These are phyloP conservation scores for Notarius lentiginosus DNA, from an alignment of 2,113 vertebrate genomes.

Conservation along the genomic window DNA sequence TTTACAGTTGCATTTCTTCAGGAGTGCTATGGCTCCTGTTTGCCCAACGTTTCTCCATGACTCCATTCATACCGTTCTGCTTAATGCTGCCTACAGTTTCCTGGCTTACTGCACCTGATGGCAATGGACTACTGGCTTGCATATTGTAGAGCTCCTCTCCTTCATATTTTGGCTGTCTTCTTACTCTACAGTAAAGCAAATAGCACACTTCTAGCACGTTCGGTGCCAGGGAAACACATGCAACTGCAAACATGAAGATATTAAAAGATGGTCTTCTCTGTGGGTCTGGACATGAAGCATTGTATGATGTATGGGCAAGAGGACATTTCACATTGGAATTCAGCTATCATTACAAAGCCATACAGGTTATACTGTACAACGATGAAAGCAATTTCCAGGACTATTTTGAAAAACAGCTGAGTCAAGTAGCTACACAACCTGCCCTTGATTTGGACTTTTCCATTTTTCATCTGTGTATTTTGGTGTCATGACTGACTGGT, in stretches of 20 bases:
- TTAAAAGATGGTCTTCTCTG: constrained; percentile 73
- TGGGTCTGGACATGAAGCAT: constrained; percentile 86
- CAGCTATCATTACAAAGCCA: constrained; percentile 72
- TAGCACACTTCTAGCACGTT: constrained; percentile 84
- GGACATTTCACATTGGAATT: constrained; percentile 74
- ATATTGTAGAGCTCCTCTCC: background rate
- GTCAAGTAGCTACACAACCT: constrained; percentile 86
- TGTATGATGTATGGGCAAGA: constrained; percentile 71
- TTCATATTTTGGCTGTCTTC: constrained; percentile 3
- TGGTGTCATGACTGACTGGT: constrained; percentile 53
- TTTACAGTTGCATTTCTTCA: background rate
- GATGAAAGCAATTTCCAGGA: constrained; percentile 86
- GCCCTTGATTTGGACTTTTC: constrained; percentile 82
- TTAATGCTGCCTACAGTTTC: background rate
- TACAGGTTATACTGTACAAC: constrained; percentile 78
- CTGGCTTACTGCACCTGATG: background rate
- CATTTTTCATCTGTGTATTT: constrained; percentile 76
- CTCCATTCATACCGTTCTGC: constrained; percentile 38
- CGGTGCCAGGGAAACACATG: constrained; percentile 81
- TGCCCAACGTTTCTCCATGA: background rate
- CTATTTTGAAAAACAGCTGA: constrained; percentile 84
- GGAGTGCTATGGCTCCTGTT: background rate
- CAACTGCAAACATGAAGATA: constrained; percentile 87
- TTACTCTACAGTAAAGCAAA: constrained; percentile 77
- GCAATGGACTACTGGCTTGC: background rate